These are phyloP conservation scores for Passerina amoena DNA, from an alignment of 2,113 vertebrate species.

Conservation along the genomic window DNA sequence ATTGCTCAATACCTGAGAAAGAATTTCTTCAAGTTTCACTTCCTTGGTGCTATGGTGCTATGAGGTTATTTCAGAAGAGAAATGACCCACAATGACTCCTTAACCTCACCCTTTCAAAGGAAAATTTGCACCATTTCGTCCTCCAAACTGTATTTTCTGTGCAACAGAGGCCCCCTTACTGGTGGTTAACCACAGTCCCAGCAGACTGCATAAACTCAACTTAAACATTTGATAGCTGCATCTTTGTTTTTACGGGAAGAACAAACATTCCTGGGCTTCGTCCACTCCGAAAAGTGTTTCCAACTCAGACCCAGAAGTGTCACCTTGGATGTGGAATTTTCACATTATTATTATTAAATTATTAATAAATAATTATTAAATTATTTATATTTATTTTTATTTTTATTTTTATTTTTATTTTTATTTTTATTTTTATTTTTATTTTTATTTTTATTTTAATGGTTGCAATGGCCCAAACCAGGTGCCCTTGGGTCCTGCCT, in stretches of 20 bases:
- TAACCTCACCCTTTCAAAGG: neutral
- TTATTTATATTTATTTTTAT: neutral
- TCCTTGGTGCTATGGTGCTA: accelerated
- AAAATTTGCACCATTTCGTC: neutral
- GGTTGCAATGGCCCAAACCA: neutral
- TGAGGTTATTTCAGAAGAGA: neutral
- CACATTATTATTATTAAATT: neutral
- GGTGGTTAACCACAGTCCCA: neutral
- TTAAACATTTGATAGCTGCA: accelerated
- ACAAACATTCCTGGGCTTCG: neutral
- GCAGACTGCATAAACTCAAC: neutral
- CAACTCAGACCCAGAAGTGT: neutral
- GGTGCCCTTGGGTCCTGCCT: neutral
- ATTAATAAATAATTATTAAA: no score
- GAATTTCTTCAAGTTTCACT: neutral
- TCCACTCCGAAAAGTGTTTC: neutral
- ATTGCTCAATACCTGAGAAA: neutral
- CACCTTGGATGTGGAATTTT: accelerated
- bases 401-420: neutral
- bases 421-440: neutral
- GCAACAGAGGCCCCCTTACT: accelerated
- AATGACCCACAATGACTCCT: neutral
- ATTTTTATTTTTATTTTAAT: neutral
- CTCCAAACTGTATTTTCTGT: neutral
- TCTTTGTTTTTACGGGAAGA: neutral